These are phyloP conservation scores for Heterotis niloticus DNA, from an alignment of 2,113 vertebrate species.

Conservation along the genomic window DNA sequence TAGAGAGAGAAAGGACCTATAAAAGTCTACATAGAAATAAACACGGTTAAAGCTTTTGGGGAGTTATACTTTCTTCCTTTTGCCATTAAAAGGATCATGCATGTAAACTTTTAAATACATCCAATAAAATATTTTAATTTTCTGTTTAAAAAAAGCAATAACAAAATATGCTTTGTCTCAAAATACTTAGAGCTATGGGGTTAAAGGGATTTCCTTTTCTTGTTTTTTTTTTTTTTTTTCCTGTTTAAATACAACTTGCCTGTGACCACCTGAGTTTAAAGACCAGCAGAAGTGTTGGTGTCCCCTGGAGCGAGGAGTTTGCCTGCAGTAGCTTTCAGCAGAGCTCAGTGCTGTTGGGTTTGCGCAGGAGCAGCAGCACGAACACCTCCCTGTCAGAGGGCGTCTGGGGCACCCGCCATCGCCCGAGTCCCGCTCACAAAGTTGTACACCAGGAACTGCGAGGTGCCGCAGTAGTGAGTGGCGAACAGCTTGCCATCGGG, in stretches of 20 bases:
- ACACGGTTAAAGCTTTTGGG: constrained; percentile 22
- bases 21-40: constrained; percentile 15
- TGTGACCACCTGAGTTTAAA: constrained; percentile 69
- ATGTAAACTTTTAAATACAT: constrained; percentile 50
- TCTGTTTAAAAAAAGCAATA: constrained; percentile 52
- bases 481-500: constrained; percentile 97
- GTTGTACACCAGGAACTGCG: constrained; percentile 97
- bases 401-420: constrained; percentile 37
- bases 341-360: constrained; percentile 24
- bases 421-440: constrained; percentile 79
- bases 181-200: constrained; percentile 53
- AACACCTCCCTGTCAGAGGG: constrained; percentile 4
- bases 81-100: constrained; percentile 58
- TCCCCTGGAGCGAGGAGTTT: constrained; percentile 25
- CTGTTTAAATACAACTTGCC: constrained; percentile 53
- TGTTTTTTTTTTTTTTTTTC: too few relatives aligned
- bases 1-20: background rate
- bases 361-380: background rate
- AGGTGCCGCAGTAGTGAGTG: constrained; percentile 89
- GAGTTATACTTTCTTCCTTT: constrained; percentile 45
- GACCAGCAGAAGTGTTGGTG: constrained; percentile 36
- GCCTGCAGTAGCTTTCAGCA: constrained; percentile 24
- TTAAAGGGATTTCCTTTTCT: constrained; percentile 48
- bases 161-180: constrained; percentile 58
- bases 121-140: constrained; percentile 46